Conservation (phyloP, 2,888 invertebrate genomes). For the Lasioglossum calceatum region DNA sequence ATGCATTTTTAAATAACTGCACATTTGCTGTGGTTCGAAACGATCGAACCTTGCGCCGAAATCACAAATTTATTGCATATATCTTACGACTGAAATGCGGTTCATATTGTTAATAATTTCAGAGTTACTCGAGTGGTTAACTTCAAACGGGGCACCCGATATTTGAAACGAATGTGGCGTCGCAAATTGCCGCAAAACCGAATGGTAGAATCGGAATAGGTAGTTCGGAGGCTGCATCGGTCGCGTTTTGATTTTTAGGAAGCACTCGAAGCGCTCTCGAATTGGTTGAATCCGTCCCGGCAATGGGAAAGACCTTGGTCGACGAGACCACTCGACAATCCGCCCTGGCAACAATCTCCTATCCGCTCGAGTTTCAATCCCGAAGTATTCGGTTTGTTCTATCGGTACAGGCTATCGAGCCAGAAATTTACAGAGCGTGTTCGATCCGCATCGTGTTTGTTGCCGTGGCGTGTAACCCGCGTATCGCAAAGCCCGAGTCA, state of each 20-base stretch:
- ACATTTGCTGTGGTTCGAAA: too few species aligned
- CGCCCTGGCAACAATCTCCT: slow-evolving; percentile 42
- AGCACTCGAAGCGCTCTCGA: slow-evolving; percentile 23
- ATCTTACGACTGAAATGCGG: background rate
- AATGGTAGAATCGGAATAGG: background rate
- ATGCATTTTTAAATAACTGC: too few species aligned
- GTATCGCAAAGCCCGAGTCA: too few species aligned
- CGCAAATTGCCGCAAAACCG: background rate
- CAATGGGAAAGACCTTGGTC: slow-evolving; percentile 43
- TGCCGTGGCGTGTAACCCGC: background rate
- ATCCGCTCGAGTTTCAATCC: slow-evolving; percentile 43
- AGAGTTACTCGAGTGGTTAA: background rate
- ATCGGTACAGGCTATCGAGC: background rate
- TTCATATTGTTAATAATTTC: background rate
- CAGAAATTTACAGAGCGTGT: slow-evolving; percentile 10
- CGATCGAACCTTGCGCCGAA: too few species aligned
- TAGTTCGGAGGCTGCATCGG: background rate
- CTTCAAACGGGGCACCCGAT: background rate
- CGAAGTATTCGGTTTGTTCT: slow-evolving; percentile 24
- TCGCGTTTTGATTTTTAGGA: slow-evolving; percentile 46
- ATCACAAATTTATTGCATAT: too few species aligned
- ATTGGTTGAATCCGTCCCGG: slow-evolving; percentile 25
- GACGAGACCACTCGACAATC: slow-evolving; percentile 33
- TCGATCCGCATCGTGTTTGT: background rate
- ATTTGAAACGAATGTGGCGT: background rate